Evolutionary conservation across 1,140 invertebrate genomes (phyloP).

Genomic region (Camponotus vicinus): DNA sequence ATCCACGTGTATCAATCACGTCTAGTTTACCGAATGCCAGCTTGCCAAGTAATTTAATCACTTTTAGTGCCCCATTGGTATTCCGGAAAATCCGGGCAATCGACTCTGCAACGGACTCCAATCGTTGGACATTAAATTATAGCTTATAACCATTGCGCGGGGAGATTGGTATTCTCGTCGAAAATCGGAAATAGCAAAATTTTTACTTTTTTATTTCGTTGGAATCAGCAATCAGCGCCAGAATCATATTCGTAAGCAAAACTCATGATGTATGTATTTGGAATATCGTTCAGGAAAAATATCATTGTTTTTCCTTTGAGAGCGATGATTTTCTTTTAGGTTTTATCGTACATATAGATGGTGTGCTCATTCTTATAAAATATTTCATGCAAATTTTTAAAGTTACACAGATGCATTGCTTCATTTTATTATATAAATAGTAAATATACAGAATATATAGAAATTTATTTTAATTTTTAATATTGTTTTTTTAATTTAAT

Average conservation of each 20-base stretch:
- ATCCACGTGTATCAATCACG: slow-evolving; percentile 69
- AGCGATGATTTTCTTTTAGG: neutral
- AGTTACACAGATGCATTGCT: neutral
- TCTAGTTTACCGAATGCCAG: slow-evolving; percentile 70
- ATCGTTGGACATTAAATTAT: slow-evolving; percentile 60
- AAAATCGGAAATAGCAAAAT: neutral
- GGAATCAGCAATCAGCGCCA: neutral
- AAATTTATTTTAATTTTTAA: neutral
- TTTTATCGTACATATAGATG: neutral
- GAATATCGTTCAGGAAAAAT: neutral
- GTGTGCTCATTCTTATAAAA: neutral
- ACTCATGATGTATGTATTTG: neutral
- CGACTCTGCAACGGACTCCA: slow-evolving; percentile 48
- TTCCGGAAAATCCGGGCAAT: slow-evolving; percentile 71
- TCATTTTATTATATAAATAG: neutral
- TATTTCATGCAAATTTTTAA: neutral
- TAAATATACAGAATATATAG: neutral
- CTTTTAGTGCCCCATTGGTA: slow-evolving; percentile 72
- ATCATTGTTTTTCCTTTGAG: neutral
- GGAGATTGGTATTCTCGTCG: neutral
- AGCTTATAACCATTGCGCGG: slow-evolving; percentile 33
- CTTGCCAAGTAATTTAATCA: slow-evolving; percentile 76
- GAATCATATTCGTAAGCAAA: neutral
- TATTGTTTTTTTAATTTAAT: no score
- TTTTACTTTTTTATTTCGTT: slow-evolving; percentile 19